Evolutionary conservation across 2,797 vertebrate genomes (phyloP), one percentile per base, ranked within the genome.

Genomic region (Coccyzus lansbergi): DNA sequence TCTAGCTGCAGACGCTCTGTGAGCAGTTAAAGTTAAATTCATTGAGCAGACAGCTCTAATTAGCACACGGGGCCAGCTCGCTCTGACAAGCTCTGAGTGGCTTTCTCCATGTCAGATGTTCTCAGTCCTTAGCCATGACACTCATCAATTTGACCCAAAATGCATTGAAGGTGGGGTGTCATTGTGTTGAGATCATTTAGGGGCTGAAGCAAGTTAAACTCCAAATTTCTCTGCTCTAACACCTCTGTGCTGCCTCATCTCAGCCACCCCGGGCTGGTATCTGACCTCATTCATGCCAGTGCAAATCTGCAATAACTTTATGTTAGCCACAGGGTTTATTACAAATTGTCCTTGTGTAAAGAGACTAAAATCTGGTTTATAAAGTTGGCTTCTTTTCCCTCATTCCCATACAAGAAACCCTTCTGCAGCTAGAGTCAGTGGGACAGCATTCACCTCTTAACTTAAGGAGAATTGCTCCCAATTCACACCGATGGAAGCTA

Each of bases 291-390:
- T 95, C 92, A 69, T 94, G 72, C 95, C 93, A 65, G 87, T 89
- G 88, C 88, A 92, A 86, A 93, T 80, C 91, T 89, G 83, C 92
- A 95, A 94, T 94, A 96, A 78, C 89, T 95, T 95, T 60, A 34
- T 0, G 55, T 81, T 95, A 94, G 94, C 94, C 95, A 95, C 86
- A 91, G 95, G 93, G 59, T 94, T 95, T 95, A 91, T 95, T 95
- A 36, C 84, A 95, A 94, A 96, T 95, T 96, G 95, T 95, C 94
- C 88, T 83, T 96, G 95, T 95, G 94, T 25, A 96, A 96, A 96
- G 96, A 96, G 94, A 95, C 92, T 79, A 72, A 83, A 95, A 93
- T 59, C 77, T 86, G 94, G 62, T 94, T 96, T 92, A 93, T 87
- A 65, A 83, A 83, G 76, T 31, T 89, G 82, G 40, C 26, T 93